phyloP scores from a whole-genome alignment of 1,140 invertebrate species.

The Chionoecetes opilio region DNA sequence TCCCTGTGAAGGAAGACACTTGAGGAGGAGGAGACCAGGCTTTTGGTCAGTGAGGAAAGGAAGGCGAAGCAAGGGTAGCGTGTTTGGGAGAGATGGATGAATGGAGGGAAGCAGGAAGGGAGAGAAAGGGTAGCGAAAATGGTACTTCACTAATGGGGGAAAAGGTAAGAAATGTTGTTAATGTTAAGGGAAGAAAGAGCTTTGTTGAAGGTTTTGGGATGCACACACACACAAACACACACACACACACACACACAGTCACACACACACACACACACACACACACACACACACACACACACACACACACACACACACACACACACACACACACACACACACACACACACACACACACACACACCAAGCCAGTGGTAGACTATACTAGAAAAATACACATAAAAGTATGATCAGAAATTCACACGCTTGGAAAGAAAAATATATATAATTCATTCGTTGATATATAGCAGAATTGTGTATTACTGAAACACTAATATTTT shows the following conservation, averaged over 20 bases:
- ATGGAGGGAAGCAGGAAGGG: not conserved
- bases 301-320: slow-evolving; percentile 27
- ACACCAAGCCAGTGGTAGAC: too few species aligned
- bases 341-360: not conserved
- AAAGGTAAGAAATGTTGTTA: not conserved
- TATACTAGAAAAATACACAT: too few species aligned
- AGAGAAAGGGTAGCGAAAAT: not conserved
- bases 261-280: slow-evolving; percentile 25
- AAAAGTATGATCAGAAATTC: too few species aligned
- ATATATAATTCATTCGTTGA: too few species aligned
- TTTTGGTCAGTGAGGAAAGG: too few species aligned
- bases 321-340: not conserved
- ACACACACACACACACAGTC: not conserved
- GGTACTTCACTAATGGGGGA: not conserved
- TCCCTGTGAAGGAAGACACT: not conserved
- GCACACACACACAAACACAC: not conserved
- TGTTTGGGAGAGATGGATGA: too few species aligned
- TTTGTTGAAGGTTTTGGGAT: too few species aligned
- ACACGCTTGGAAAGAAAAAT: too few species aligned
- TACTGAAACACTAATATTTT: too few species aligned
- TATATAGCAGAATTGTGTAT: too few species aligned
- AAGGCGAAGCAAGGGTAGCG: not conserved
- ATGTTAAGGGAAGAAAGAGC: not conserved
- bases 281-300: slow-evolving; percentile 27
- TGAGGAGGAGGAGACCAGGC: too few species aligned